phyloP scores from a whole-genome alignment of 64 coral and sea anemone genomes.

The Montipora capricornis region DNA sequence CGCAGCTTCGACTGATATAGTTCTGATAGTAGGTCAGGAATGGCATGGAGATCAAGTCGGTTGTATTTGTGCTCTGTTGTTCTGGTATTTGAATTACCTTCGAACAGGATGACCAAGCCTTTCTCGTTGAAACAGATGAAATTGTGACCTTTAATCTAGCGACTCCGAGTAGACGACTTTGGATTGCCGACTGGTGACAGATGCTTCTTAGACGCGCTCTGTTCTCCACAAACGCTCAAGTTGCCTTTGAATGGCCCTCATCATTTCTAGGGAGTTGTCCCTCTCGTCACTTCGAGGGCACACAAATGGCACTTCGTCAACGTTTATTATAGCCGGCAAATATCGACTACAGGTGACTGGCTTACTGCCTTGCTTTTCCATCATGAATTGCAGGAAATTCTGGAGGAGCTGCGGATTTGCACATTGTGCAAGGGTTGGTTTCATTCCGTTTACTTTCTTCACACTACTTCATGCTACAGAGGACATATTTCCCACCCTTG shows the following conservation, averaged over 20 bases:
- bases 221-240: no score
- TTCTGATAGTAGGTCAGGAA: no score
- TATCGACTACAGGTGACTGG: neutral
- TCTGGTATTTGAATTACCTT: no score
- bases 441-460: neutral
- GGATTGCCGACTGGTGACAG: no score
- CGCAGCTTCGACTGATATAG: neutral
- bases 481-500: no score
- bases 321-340: neutral
- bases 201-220: no score
- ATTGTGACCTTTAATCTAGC: no score
- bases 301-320: neutral
- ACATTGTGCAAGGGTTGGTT: neutral
- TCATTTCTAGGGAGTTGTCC: neutral
- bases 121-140: no score
- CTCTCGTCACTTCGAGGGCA: neutral
- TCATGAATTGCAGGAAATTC: neutral
- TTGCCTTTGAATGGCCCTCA: neutral
- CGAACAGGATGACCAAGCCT: no score
- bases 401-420: neutral
- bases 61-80: no score
- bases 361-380: neutral
- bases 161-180: no score
- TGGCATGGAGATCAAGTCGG: no score
- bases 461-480: neutral